These are phyloP conservation scores for Eupeodes latifasciatus DNA, from an alignment of 2,888 invertebrate species.

Conservation along the genomic window DNA sequence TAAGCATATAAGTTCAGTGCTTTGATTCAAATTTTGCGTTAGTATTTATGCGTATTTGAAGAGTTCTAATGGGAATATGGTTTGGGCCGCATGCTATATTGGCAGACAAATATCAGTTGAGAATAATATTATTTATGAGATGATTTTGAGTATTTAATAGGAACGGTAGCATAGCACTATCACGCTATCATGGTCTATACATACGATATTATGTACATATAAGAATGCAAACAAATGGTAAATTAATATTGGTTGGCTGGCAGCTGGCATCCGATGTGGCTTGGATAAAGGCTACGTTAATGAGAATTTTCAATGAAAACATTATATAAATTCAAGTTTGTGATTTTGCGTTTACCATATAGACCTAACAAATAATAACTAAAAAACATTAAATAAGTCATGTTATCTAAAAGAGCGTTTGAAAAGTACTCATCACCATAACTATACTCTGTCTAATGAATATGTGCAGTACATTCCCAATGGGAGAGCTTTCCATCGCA, in stretches of 20 bases:
- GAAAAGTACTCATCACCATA: no score
- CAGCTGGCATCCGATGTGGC: not conserved
- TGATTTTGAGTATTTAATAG: conserved; percentile 15
- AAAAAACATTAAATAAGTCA: no score
- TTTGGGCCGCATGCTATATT: conserved; percentile 27
- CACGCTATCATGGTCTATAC: not conserved
- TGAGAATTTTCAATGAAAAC: no score
- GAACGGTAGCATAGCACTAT: not conserved
- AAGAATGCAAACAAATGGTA: not conserved
- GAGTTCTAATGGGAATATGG: conserved; percentile 30
- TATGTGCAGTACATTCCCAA: no score
- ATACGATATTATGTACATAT: not conserved
- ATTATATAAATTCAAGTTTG: no score
- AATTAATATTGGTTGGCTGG: not conserved
- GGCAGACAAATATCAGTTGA: conserved; percentile 36
- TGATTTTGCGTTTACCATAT: no score
- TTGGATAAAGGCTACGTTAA: no score
- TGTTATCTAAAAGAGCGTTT: no score
- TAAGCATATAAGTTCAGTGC: conserved; percentile 2
- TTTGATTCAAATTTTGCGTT: conserved; percentile 1
- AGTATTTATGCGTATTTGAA: not conserved
- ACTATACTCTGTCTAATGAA: no score
- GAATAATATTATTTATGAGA: conserved; percentile 46
- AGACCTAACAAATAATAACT: no score
- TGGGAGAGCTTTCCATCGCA: no score